Evolutionary conservation across 2,888 invertebrate species (phyloP).

Genomic region (Chorisops tibialis): DNA sequence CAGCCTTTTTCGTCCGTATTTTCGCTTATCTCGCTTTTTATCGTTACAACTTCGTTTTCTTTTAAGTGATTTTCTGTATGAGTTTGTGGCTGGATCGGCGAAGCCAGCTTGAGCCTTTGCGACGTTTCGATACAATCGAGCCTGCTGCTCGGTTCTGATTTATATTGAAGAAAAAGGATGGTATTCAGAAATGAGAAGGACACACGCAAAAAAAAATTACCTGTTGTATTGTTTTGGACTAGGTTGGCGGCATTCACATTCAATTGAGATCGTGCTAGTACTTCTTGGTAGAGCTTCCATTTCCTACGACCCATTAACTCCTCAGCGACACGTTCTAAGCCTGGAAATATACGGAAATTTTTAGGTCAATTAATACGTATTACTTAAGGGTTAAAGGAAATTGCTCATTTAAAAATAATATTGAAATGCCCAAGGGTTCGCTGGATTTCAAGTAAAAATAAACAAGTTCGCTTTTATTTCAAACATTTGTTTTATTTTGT

Average conservation of each 20-base stretch:
- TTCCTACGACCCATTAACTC: slow-evolving; percentile 96
- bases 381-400: neutral
- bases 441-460: too few species aligned
- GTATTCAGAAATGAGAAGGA: too few species aligned
- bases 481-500: neutral
- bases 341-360: slow-evolving; percentile 55
- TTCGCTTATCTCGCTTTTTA: slow-evolving; percentile 34
- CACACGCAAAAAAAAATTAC: slow-evolving; percentile 30
- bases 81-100: slow-evolving; percentile 24
- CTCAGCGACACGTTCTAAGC: slow-evolving; percentile 94
- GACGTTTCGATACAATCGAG: slow-evolving; percentile 27
- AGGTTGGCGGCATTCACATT: slow-evolving; percentile 40
- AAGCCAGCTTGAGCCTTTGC: slow-evolving; percentile 23
- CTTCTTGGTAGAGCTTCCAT: slow-evolving; percentile 92
- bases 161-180: neutral
- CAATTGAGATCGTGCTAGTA: slow-evolving; percentile 57
- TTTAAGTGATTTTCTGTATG: slow-evolving; percentile 32
- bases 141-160: slow-evolving; percentile 30
- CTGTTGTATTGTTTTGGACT: slow-evolving; percentile 36
- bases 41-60: slow-evolving; percentile 32
- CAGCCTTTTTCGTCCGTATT: slow-evolving; percentile 26
- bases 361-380: too few species aligned
- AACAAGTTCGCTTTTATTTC: neutral
- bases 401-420: neutral
- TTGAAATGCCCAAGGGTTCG: neutral